These are phyloP conservation scores for Trichogramma pretiosum DNA, from an alignment of 1,140 invertebrate genomes.

Conservation along the genomic window DNA sequence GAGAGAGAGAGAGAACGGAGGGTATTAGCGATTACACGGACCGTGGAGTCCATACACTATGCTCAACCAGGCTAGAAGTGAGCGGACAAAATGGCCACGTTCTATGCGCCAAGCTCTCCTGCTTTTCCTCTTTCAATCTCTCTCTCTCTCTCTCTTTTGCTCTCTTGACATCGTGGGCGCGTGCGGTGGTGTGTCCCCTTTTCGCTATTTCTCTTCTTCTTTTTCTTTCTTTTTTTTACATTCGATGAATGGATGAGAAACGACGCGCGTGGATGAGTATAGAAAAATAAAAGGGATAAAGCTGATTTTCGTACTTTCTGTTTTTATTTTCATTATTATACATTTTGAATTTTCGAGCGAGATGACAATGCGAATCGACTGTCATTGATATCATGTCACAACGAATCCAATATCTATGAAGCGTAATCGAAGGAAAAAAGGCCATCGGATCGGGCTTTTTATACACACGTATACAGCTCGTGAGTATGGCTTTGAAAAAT, in stretches of 20 bases:
- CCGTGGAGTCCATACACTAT: slow-evolving; percentile 35
- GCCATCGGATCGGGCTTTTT: too few relatives aligned
- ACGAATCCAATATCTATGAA: too few relatives aligned
- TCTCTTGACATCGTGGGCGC: neutral
- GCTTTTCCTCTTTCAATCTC: slow-evolving; percentile 3
- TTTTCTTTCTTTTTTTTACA: slow-evolving; percentile 1
- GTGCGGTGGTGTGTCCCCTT: neutral
- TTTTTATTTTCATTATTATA: neutral
- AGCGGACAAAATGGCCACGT: slow-evolving; percentile 40
- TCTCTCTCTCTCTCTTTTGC: slow-evolving; percentile 3
- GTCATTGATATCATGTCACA: too few relatives aligned
- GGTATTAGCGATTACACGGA: slow-evolving; percentile 42
- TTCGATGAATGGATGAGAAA: too few relatives aligned
- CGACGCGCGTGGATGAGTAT: too few relatives aligned
- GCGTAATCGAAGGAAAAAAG: too few relatives aligned
- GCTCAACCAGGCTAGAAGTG: slow-evolving; percentile 38
- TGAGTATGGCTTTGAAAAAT: too few relatives aligned
- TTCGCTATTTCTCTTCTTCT: slow-evolving; percentile 9
- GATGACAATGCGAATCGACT: too few relatives aligned
- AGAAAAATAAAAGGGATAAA: neutral
- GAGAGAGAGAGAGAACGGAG: slow-evolving; percentile 14
- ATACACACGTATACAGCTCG: too few relatives aligned
- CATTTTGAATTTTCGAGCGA: neutral
- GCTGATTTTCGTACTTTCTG: neutral
- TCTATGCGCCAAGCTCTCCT: slow-evolving; percentile 20